These are phyloP conservation scores for Augochlora pura DNA, from an alignment of 1,140 invertebrate genomes.

Conservation along the genomic window DNA sequence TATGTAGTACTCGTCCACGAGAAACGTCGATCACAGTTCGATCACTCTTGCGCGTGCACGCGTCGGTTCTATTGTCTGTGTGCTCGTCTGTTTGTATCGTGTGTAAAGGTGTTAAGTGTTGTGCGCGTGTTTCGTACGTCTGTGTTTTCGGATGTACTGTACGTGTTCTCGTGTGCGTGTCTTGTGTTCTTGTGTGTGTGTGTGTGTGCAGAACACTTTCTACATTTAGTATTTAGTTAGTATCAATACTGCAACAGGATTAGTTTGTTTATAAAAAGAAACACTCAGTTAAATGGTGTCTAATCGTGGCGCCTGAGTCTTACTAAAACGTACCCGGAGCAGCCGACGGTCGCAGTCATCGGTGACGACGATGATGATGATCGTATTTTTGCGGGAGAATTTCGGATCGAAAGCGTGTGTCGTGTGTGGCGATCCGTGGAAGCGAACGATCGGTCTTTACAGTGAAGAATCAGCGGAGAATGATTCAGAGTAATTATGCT, in stretches of 20 bases:
- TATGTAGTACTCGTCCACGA: too few relatives aligned
- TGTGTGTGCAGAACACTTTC: slow-evolving; percentile 39
- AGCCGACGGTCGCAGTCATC: not conserved
- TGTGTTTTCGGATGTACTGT: too few relatives aligned
- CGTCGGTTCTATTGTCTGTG: too few relatives aligned
- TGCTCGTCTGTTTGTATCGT: too few relatives aligned
- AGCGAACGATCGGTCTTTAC: not conserved
- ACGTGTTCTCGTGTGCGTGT: slow-evolving; percentile 14
- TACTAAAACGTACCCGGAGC: slow-evolving; percentile 71
- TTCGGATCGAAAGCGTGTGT: slow-evolving; percentile 10
- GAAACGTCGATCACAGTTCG: too few relatives aligned
- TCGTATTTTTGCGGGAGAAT: too few relatives aligned
- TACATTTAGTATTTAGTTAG: slow-evolving; percentile 67
- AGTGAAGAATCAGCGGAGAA: slow-evolving; percentile 13
- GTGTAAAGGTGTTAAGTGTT: too few relatives aligned
- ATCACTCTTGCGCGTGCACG: too few relatives aligned
- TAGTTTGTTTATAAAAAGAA: slow-evolving; percentile 70
- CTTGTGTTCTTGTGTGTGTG: too few relatives aligned
- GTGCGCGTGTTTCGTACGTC: too few relatives aligned
- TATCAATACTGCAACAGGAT: slow-evolving; percentile 74
- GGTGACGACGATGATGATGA: not conserved
- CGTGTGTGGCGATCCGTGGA: not conserved
- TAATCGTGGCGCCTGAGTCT: slow-evolving; percentile 74
- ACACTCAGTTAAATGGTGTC: slow-evolving; percentile 73
- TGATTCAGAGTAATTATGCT: not conserved